Evolutionary conservation across 2,797 vertebrate species (phyloP), one percentile per base, ranked within the genome.

Genomic region (Morus bassanus): DNA sequence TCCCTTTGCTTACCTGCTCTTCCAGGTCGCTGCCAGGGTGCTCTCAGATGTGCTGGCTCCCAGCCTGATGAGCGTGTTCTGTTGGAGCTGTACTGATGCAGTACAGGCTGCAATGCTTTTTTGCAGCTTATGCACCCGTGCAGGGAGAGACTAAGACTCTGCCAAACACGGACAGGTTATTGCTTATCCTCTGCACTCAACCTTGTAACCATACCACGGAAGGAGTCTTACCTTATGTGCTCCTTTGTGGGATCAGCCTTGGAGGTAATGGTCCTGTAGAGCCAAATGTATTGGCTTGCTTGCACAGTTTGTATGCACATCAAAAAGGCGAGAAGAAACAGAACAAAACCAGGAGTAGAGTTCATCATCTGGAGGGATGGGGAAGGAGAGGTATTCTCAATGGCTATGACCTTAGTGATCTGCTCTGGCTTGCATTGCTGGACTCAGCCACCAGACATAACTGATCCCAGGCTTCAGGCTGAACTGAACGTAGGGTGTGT

Each of bases 81-180:
- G 6, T 19, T 35, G 59, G 16, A 65, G 59, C 17, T 17, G n/a
- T 17, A 3, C 18, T 18, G 19, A 11, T 25, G 57, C 18, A 10
- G 65, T 6, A 8, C 54, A 18, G 23, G 17, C 50, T 64, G 53
- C 18, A 8, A 33, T 8, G 28, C n/a, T 0, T 45, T 41, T 46
- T 43, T 5, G 4, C 17, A 30, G 31, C 27, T 46, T 35, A 13
- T 27, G 3, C 18, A 24, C 18, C 15, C 0, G 0, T 17, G 11
- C 33, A 31, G 19, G 33, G 28, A 18, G 25, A 63, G 9, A 35
- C 6, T 2, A 22, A 53, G 50, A 21, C 25, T 51, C 45, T 48
- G 46, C 15, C 50, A 25, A 4, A 2, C 8, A 24, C 1, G 4
- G 13, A 21, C 10, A 23, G 35, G 21, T 15, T 11, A n/a, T 41